Percentiles rank a stretch among this genome's conserved stretches.
Evolutionary conservation across 2,797 vertebrate genomes (phyloP).

Genomic region (Cyprinella venusta): DNA sequence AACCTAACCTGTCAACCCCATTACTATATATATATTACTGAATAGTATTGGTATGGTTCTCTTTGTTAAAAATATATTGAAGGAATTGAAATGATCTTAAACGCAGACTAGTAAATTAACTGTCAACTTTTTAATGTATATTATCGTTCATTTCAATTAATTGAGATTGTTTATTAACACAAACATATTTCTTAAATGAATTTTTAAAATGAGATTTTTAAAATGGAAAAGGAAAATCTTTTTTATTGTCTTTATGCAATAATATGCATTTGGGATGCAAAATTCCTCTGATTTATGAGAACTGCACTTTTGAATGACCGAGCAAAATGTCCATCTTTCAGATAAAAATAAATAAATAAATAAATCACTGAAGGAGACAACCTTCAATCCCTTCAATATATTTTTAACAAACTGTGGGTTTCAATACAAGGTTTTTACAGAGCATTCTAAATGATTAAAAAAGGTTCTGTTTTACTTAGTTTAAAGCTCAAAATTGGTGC

Average conservation of each 20-base stretch:
- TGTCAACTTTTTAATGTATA: background rate
- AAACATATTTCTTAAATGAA: background rate
- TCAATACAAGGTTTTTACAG: background rate
- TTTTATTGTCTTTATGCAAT: background rate
- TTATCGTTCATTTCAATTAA: background rate
- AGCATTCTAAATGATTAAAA: background rate
- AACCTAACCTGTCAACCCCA: background rate
- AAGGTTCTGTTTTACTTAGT: slow-evolving; percentile 12
- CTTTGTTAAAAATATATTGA: background rate
- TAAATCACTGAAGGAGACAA: background rate
- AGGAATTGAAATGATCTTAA: background rate
- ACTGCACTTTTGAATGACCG: background rate
- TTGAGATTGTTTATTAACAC: background rate
- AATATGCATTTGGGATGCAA: background rate
- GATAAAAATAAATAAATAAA: background rate
- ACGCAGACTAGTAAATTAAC: background rate
- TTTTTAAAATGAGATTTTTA: background rate
- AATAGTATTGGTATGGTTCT: background rate
- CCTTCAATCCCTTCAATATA: background rate
- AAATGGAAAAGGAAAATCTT: background rate
- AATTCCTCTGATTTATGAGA: background rate
- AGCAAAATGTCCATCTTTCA: background rate
- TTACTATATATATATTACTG: no score
- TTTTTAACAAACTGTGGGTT: background rate
- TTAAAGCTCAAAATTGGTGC: slow-evolving; percentile 15